Conservation (phyloP, 2,797 vertebrate species). For the Brachyalestes nurse region DNA sequence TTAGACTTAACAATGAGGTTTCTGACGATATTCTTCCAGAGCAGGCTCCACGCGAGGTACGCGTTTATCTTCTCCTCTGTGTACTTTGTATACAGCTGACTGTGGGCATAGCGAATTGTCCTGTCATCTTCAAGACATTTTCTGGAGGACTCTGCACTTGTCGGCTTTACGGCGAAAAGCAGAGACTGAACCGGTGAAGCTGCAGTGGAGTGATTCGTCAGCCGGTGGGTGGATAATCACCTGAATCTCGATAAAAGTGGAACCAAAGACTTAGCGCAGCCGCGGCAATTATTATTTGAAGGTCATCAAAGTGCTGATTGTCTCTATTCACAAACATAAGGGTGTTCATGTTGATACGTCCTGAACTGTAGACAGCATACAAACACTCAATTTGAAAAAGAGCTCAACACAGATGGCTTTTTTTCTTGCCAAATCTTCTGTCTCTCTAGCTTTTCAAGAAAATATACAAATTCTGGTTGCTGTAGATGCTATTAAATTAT, state of each 20-base stretch:
- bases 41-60: neutral
- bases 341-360: neutral
- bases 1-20: neutral
- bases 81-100: neutral
- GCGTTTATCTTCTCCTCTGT: neutral
- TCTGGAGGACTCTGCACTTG: neutral
- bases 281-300: neutral
- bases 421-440: no score
- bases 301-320: neutral
- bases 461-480: no score
- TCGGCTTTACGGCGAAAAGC: neutral
- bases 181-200: neutral
- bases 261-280: neutral
- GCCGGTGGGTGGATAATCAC: neutral
- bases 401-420: no score
- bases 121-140: neutral
- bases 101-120: neutral
- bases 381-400: neutral
- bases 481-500: no score
- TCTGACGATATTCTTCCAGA: neutral
- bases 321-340: neutral
- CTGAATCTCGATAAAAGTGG: neutral
- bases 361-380: neutral
- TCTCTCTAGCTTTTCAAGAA: no score
- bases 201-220: neutral